Conservation (phyloP, 35 echinoderm and acorn worm genomes). For the Apostichopus californicus region DNA sequence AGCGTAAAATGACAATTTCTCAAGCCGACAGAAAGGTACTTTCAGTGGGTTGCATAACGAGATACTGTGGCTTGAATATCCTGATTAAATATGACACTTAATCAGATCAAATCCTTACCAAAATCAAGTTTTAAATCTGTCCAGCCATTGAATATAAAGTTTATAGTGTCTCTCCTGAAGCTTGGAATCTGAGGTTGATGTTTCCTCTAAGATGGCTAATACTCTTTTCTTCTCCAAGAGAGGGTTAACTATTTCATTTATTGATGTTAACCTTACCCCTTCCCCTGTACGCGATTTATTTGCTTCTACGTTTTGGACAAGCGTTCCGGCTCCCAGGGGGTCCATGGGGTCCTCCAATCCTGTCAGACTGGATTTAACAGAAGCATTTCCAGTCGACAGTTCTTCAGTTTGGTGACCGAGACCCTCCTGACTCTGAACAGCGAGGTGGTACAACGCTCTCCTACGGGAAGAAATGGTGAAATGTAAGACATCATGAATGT, state of each 20-base stretch:
- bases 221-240: conserved; percentile 20
- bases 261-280: background rate
- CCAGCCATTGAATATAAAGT: conserved; percentile 13
- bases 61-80: background rate
- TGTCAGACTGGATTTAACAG: background rate
- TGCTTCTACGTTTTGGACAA: background rate
- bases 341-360: background rate
- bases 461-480: background rate
- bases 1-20: background rate
- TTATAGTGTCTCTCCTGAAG: conserved; percentile 10
- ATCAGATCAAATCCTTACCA: background rate
- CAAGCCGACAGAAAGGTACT: background rate
- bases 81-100: background rate
- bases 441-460: conserved; percentile 8
- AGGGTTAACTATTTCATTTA: background rate
- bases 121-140: conserved; percentile 7
- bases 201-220: conserved; percentile 1
- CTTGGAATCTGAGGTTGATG: background rate
- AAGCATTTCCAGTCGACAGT: background rate
- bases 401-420: background rate
- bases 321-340: background rate
- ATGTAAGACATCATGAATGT: background rate
- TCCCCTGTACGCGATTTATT: background rate
- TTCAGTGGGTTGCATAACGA: background rate
- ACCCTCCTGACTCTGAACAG: background rate